Conservation (phyloP, 2,113 vertebrate species). For the Gopherus evgoodei region DNA sequence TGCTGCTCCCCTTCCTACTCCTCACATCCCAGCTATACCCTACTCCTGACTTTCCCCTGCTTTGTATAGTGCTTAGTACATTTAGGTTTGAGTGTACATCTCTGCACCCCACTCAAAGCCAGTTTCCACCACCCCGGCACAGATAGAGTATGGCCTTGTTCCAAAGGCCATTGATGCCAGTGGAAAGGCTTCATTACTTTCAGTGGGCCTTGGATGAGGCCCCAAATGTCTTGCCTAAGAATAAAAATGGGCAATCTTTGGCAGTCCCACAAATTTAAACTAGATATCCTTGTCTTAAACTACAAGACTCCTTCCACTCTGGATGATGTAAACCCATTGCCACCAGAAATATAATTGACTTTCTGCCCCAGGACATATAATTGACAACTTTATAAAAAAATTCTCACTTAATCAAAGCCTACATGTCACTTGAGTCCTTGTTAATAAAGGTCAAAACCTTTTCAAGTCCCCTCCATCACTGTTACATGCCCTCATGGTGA, state of each 20-base stretch:
- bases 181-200: not conserved
- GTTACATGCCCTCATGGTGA: not conserved
- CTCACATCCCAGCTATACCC: not conserved
- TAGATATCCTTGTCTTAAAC: not conserved
- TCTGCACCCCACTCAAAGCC: not conserved
- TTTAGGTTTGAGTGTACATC: not conserved
- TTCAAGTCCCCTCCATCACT: not conserved
- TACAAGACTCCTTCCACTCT: not conserved
- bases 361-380: constrained; percentile 13
- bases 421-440: not conserved
- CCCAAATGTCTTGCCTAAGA: not conserved
- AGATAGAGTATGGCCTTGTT: not conserved
- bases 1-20: not conserved
- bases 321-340: not conserved
- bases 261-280: not conserved
- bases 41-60: not conserved
- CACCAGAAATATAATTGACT: not conserved
- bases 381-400: not conserved
- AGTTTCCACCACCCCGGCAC: not conserved
- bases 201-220: not conserved
- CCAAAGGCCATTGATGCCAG: not conserved
- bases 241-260: constrained; percentile 14
- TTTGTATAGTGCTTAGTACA: not conserved
- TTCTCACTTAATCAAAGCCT: constrained; percentile 26
- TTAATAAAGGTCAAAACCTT: constrained; percentile 37